Conservation (phyloP, 2,888 invertebrate species). For the Ectemnius cavifrons region DNA sequence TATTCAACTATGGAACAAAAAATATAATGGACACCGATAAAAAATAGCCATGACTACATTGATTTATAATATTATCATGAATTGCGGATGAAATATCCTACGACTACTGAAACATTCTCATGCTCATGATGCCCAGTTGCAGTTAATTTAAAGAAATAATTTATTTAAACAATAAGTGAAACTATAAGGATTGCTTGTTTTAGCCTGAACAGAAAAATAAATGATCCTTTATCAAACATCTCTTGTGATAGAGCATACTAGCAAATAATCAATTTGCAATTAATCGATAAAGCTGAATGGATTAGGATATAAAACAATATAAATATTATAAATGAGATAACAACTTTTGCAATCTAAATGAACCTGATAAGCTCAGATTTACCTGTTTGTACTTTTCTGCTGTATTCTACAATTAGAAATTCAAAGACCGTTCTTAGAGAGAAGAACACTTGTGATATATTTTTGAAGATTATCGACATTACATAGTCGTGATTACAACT, state of each 20-base stretch:
- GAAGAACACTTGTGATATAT: conserved; percentile 24
- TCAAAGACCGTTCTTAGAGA: conserved; percentile 52
- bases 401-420: conserved; percentile 72
- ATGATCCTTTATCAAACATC: not conserved
- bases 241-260: not conserved
- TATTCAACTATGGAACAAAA: not conserved
- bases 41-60: too few relatives aligned
- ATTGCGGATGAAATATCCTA: too few relatives aligned
- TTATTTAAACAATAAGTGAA: too few relatives aligned
- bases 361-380: conserved; percentile 48
- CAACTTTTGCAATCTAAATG: conserved; percentile 17
- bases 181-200: too few relatives aligned
- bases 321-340: conserved; percentile 13
- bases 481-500: conserved; percentile 1
- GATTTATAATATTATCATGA: too few relatives aligned
- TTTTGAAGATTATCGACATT: conserved; percentile 9
- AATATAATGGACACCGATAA: too few relatives aligned
- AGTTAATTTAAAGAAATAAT: too few relatives aligned
- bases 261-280: not conserved
- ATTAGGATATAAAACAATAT: conserved; percentile 2
- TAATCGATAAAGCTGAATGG: not conserved
- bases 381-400: conserved; percentile 70
- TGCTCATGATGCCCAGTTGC: too few relatives aligned
- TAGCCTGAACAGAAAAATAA: too few relatives aligned
- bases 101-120: too few relatives aligned